These are phyloP conservation scores for Nebria ingens DNA, from an alignment of 1,140 invertebrate species.

Conservation along the genomic window DNA sequence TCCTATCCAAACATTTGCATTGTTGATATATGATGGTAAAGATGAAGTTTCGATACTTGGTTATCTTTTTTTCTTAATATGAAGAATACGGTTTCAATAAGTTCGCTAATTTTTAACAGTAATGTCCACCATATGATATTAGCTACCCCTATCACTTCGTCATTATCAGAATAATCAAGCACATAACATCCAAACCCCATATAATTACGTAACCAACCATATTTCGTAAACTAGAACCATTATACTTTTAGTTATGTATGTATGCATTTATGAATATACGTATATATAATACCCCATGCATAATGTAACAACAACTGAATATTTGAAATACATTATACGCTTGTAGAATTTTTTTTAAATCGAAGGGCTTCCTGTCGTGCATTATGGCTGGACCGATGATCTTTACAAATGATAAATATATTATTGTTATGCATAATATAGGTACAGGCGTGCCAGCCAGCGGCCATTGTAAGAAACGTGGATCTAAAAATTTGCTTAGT, in stretches of 20 bases:
- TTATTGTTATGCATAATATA: too few species aligned
- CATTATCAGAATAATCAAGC: constrained; percentile 51
- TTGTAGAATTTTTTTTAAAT: constrained; percentile 43
- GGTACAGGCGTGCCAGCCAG: constrained; percentile 38
- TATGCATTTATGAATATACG: background rate
- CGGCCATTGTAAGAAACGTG: constrained; percentile 41
- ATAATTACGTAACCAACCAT: constrained; percentile 14
- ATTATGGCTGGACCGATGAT: constrained; percentile 53
- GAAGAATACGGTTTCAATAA: constrained; percentile 51
- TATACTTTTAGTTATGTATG: too few species aligned
- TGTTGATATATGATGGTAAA: constrained; percentile 61
- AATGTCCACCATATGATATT: constrained; percentile 37
- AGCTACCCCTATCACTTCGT: constrained; percentile 47
- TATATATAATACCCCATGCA: constrained; percentile 30
- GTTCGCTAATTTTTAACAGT: constrained; percentile 37
- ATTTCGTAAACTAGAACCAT: constrained; percentile 15
- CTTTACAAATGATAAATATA: too few species aligned
- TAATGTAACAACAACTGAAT: constrained; percentile 37
- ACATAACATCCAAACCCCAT: constrained; percentile 49
- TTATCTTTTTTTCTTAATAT: constrained; percentile 58
- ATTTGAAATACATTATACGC: constrained; percentile 52
- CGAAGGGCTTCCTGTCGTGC: constrained; percentile 46
- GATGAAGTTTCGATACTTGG: constrained; percentile 60
- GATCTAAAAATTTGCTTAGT: constrained; percentile 39
- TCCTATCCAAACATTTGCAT: constrained; percentile 56